These are phyloP conservation scores for Phorcus lineatus DNA, from an alignment of 2,888 invertebrate genomes.

Conservation along the genomic window DNA sequence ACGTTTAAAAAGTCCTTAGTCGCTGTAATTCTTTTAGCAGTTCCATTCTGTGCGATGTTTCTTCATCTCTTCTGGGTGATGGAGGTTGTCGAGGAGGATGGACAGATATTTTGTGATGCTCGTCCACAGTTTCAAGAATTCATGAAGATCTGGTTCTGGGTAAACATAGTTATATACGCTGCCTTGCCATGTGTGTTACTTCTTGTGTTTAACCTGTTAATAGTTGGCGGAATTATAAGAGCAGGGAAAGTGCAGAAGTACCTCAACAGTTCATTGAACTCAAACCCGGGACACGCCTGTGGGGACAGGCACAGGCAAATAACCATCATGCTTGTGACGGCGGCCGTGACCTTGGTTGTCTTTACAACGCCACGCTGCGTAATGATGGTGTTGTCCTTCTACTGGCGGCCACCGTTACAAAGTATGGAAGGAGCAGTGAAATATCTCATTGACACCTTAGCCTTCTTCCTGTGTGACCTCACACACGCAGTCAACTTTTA, in stretches of 20 bases:
- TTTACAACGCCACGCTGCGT: conserved; percentile 20
- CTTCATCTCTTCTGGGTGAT: conserved; percentile 28
- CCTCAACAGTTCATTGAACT: not conserved
- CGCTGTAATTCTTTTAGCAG: not conserved
- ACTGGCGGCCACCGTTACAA: not conserved
- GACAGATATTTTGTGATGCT: conserved; percentile 5
- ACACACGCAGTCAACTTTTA: conserved; percentile 67
- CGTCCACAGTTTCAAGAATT: not conserved
- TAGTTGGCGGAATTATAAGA: conserved; percentile 33
- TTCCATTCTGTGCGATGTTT: not conserved
- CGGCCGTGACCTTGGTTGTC: conserved; percentile 22
- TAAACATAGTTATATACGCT: conserved; percentile 34
- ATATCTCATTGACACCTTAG: conserved; percentile 29
- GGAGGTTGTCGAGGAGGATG: not conserved
- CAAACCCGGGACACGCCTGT: not conserved
- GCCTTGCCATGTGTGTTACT: conserved; percentile 37
- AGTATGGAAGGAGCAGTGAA: conserved; percentile 25
- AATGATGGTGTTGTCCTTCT: conserved; percentile 34
- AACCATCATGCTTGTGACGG: conserved; percentile 42
- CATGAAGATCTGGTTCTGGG: conserved; percentile 38
- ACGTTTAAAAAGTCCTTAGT: conserved; percentile 26
- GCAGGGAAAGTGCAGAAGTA: conserved; percentile 27
- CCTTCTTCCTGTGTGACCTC: conserved; percentile 53
- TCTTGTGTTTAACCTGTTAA: conserved; percentile 34
- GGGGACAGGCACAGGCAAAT: conserved; percentile 15